Percentiles rank a stretch among this genome's conserved stretches.
Evolutionary conservation across 2,888 invertebrate species (phyloP).

Genomic region (Acrocyrtus sp.): DNA sequence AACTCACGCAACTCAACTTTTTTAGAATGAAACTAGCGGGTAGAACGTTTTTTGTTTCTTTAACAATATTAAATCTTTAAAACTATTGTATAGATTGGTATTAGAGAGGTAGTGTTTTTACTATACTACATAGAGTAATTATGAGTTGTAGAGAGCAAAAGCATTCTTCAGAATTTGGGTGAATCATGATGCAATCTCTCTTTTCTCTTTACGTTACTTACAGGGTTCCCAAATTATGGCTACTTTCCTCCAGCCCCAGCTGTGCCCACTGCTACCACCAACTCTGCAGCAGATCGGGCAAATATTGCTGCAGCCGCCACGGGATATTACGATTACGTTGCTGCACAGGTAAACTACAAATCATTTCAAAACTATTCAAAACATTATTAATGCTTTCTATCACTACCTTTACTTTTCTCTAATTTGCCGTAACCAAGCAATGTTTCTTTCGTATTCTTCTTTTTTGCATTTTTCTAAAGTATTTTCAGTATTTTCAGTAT

Average conservation of each 20-base stretch:
- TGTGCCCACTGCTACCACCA: conserved; percentile 70
- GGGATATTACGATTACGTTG: conserved; percentile 64
- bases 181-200: no score
- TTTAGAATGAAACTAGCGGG: no score
- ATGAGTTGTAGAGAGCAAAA: no score
- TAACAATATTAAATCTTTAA: no score
- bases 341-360: conserved; percentile 61
- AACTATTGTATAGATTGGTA: no score
- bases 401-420: background rate
- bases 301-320: conserved; percentile 67
- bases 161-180: no score
- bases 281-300: conserved; percentile 62
- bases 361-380: no score
- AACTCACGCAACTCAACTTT: no score
- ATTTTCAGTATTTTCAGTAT: background rate
- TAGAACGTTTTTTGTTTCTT: no score
- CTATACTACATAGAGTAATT: no score
- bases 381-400: background rate
- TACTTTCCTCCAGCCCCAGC: conserved; percentile 68
- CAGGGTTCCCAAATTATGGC: conserved; percentile 69
- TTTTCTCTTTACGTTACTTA: conserved; percentile 51
- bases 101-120: no score
- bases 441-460: conserved; percentile 2
- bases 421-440: background rate
- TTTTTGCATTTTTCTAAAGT: background rate